A percentile compares a stretch with the other conserved stretches of the same genome.
phyloP scores from a whole-genome alignment of 2,113 vertebrate species.

The Indri indri region DNA sequence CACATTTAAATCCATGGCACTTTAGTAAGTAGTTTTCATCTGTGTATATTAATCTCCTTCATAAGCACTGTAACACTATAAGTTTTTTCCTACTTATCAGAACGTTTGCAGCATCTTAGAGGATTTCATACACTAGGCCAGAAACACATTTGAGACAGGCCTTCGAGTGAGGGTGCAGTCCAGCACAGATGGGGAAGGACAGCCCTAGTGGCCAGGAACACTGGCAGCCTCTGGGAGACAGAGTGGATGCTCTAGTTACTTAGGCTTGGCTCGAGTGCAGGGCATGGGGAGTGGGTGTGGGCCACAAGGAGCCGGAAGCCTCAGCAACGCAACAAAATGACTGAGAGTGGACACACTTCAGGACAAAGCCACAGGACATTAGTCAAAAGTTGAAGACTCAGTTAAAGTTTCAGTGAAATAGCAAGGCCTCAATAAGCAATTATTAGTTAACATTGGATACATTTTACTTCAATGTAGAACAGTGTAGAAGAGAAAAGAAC shows the following conservation, averaged over 20 bases:
- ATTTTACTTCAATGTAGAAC: background rate
- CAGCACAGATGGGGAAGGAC: background rate
- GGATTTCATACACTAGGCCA: background rate
- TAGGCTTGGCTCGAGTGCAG: background rate
- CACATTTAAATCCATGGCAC: background rate
- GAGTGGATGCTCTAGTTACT: background rate
- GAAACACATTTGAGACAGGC: background rate
- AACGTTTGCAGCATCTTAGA: background rate
- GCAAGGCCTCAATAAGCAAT: background rate
- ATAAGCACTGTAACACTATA: background rate
- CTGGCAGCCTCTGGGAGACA: rapidly evolving
- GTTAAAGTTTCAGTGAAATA: background rate
- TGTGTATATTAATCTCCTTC: background rate
- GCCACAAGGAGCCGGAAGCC: background rate
- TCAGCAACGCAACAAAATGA: background rate
- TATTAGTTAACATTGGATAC: background rate
- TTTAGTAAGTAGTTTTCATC: background rate
- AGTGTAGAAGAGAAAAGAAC: background rate
- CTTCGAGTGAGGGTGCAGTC: background rate
- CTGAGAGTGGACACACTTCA: rapidly evolving
- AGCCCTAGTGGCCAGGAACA: background rate
- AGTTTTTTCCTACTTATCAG: background rate
- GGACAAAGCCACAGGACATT: background rate
- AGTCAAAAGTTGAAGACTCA: background rate
- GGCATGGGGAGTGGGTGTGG: rapidly evolving